Evolutionary conservation across 1,140 invertebrate species (phyloP).

Genomic region (Nasonia giraulti): DNA sequence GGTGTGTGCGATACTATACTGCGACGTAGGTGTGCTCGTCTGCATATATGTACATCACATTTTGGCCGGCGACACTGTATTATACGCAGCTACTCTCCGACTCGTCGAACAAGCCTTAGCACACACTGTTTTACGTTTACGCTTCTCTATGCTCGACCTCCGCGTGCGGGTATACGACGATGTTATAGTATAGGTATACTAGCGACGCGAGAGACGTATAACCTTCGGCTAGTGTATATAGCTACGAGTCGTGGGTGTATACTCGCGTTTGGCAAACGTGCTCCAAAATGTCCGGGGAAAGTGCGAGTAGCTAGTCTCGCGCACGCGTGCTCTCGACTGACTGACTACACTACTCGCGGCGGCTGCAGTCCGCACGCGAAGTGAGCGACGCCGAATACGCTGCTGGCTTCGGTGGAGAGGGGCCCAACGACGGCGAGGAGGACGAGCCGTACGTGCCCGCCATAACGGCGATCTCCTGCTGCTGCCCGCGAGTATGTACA

Average conservation of each 20-base stretch:
- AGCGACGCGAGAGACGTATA: no score
- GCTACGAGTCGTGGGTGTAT: background rate
- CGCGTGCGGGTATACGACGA: no score
- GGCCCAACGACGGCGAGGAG: background rate
- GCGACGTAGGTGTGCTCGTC: no score
- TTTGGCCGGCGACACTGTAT: background rate
- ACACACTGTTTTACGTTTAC: background rate
- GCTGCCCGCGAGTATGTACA: background rate
- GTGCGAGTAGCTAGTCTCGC: background rate
- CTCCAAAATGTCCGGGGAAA: background rate
- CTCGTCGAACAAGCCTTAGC: no score
- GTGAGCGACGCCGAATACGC: no score
- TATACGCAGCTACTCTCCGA: no score
- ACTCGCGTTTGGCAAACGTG: background rate
- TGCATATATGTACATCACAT: background rate
- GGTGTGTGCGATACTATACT: background rate
- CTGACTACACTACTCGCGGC: background rate
- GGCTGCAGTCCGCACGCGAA: background rate
- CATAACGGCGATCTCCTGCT: constrained; percentile 30
- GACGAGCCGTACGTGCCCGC: constrained; percentile 13
- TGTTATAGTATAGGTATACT: no score
- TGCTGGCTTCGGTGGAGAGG: background rate
- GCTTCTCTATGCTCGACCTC: background rate
- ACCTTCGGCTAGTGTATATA: no score
- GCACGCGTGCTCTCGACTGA: background rate